Conservation (phyloP, 1,140 invertebrate genomes). For the Neodiprion virginianus region DNA sequence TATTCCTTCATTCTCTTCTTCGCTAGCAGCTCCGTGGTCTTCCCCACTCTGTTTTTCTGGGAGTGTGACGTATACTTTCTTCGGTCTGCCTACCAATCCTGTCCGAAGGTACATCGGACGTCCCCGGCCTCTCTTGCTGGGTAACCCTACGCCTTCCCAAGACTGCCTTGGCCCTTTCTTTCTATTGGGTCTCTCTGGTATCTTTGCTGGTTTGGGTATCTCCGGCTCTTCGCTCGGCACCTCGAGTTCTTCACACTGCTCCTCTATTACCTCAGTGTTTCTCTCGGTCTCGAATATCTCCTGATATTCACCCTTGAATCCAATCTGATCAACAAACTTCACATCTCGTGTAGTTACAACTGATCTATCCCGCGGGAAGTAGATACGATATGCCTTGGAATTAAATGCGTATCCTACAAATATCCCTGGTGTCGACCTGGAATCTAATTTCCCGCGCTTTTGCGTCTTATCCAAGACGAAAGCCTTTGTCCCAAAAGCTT, state of each 20-base stretch:
- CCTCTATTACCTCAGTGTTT: too few relatives aligned
- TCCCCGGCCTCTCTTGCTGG: conserved; percentile 17
- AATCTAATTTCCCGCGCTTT: conserved; percentile 38
- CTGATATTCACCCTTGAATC: neutral
- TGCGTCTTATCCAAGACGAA: conserved; percentile 4
- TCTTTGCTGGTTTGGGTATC: too few relatives aligned
- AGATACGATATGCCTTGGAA: too few relatives aligned
- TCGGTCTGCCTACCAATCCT: neutral
- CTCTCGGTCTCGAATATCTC: neutral
- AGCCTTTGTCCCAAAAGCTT: conserved; percentile 28
- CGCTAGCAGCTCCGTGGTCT: neutral
- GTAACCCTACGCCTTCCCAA: neutral
- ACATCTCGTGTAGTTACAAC: conserved; percentile 10
- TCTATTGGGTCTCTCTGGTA: too few relatives aligned
- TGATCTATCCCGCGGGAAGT: too few relatives aligned
- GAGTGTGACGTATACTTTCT: too few relatives aligned
- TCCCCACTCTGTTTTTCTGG: too few relatives aligned
- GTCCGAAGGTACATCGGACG: conserved; percentile 17
- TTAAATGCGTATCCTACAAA: too few relatives aligned
- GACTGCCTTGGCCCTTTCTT: neutral
- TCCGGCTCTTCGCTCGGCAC: too few relatives aligned
- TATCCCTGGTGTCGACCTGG: conserved; percentile 22
- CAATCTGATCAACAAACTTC: conserved; percentile 9
- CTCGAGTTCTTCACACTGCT: neutral
- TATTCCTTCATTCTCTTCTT: neutral